Evolutionary conservation across 2,888 invertebrate species (phyloP).

Genomic region (Sinotaia quadrata): DNA sequence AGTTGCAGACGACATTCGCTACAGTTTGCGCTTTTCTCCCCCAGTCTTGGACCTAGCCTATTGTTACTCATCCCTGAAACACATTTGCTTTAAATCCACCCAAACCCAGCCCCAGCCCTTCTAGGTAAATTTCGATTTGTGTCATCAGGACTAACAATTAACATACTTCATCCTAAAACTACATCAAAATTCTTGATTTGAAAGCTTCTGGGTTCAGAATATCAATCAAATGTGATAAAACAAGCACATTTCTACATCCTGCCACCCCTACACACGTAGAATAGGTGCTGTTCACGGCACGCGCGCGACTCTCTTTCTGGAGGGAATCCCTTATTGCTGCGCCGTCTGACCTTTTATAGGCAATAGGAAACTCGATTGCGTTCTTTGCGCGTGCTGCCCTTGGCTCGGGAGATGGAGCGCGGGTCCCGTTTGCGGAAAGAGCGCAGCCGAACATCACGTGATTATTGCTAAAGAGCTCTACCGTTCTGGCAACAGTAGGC

Average conservation of each 20-base stretch:
- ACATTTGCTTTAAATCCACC: too few relatives aligned
- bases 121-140: too few relatives aligned
- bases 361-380: conserved; percentile 30
- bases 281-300: conserved; percentile 21
- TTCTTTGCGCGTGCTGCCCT: not conserved
- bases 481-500: too few relatives aligned
- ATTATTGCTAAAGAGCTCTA: too few relatives aligned
- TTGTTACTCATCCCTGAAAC: too few relatives aligned
- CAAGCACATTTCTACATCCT: not conserved
- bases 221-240: not conserved
- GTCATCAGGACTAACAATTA: too few relatives aligned
- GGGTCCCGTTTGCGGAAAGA: conserved; percentile 59
- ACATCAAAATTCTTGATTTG: too few relatives aligned
- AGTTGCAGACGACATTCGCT: conserved; percentile 20
- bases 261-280: not conserved
- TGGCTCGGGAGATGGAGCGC: conserved; percentile 44
- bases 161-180: too few relatives aligned
- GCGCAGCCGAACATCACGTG: too few relatives aligned
- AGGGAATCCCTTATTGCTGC: not conserved
- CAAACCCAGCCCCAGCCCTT: too few relatives aligned
- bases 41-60: too few relatives aligned
- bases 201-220: not conserved
- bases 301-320: conserved; percentile 16
- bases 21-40: too few relatives aligned
- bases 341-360: conserved; percentile 33